Conservation (phyloP, 2,797 vertebrate genomes). For the Margarornis squamiger region DNA sequence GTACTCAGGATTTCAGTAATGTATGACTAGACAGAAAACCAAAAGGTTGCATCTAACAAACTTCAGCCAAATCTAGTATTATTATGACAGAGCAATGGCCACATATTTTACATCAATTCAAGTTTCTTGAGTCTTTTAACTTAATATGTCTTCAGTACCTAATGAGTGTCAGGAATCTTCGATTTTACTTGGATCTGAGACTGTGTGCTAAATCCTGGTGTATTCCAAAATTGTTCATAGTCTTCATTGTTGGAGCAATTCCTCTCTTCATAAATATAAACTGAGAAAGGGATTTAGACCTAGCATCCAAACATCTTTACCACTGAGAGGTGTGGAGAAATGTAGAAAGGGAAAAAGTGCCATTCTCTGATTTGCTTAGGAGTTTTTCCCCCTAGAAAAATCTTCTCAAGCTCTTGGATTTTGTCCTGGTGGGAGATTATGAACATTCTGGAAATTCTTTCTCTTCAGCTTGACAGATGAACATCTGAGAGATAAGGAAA, state of each 20-base stretch:
- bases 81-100: neutral
- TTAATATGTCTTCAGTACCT: neutral
- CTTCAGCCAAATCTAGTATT: neutral
- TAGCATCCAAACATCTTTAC: neutral
- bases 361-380: neutral
- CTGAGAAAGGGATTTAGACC: neutral
- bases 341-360: neutral
- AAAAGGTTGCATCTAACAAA: neutral
- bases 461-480: neutral
- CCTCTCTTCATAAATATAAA: neutral
- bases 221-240: neutral
- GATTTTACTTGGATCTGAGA: neutral
- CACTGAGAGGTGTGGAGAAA: neutral
- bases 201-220: neutral
- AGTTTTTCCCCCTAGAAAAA: rapidly evolving
- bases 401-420: neutral
- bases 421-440: neutral
- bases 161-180: neutral
- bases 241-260: neutral
- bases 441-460: neutral
- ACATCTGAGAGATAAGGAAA: neutral
- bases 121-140: neutral
- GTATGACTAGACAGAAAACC: neutral
- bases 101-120: neutral
- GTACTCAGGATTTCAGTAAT: neutral